These are phyloP conservation scores for Lepetodrilus schrolli DNA, from an alignment of 2,888 invertebrate species.

Conservation along the genomic window DNA sequence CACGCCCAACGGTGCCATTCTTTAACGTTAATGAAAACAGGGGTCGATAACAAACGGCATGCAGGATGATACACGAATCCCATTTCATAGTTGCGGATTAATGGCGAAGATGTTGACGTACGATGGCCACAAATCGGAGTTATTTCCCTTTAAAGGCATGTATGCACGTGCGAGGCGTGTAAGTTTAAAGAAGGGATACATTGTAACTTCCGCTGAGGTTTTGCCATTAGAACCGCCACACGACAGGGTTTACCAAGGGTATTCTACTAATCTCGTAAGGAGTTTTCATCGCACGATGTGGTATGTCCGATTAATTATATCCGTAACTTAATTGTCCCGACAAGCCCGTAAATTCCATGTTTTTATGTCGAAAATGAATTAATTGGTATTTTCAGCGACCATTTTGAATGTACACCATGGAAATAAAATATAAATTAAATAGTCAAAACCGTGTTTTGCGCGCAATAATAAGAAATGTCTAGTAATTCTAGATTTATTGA, in stretches of 20 bases:
- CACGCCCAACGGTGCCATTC: not conserved
- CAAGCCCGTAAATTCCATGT: not conserved
- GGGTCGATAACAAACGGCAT: not conserved
- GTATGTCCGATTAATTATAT: not conserved
- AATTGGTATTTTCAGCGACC: not conserved
- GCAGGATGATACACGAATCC: not conserved
- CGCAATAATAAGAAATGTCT: no score
- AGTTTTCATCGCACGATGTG: not conserved
- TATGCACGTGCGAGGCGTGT: slow-evolving; percentile 1
- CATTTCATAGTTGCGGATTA: not conserved
- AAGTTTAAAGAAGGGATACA: slow-evolving; percentile 5
- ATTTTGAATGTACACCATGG: no score
- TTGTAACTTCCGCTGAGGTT: not conserved
- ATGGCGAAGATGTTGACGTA: not conserved
- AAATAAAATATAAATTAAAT: no score
- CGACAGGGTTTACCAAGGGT: slow-evolving; percentile 3
- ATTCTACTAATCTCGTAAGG: not conserved
- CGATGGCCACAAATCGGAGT: slow-evolving; percentile 3
- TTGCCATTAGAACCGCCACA: not conserved
- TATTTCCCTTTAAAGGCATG: not conserved
- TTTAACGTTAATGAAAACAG: not conserved
- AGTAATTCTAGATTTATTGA: no score
- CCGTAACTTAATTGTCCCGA: not conserved
- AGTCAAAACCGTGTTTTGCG: no score
- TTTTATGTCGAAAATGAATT: not conserved